Base-by-base conservation (phyloP, 2,888 invertebrate genomes). In the Taphrorychus bicolor region DNA sequence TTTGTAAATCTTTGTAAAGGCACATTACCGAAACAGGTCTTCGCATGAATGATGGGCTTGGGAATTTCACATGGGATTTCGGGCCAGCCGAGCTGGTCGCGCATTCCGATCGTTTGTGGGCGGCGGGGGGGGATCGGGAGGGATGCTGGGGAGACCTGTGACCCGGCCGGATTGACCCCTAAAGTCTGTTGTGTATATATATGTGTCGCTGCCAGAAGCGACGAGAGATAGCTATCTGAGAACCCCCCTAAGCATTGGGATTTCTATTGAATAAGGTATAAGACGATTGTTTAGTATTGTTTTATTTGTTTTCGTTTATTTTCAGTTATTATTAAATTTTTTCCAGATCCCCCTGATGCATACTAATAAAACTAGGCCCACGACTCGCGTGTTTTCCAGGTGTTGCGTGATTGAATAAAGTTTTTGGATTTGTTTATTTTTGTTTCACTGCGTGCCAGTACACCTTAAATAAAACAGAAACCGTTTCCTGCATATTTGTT, bases 1-100 rank as follows among this genome's bases (percentile, higher is more conserved):
- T 62, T 62, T 62, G 62, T 62, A 56, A 32, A 62, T 62, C 49
- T 42, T n/a, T 45, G 45, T 45, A 16, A 45, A 45, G 45, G 59
- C 57, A 51, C 53, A 65, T 65, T 65, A 65, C 32, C 49, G 18
- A 66, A 66, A 66, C 66, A 60, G 66, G 59, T 66, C 66, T 54
- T 21, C 23, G 18, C 9, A 66, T 69, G 69, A 69, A 69, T 69
- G 64, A 69, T 69, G 64, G 49, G 59, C 64, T 64, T 69, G 69
- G 69, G 69, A 69, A 64, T 51, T 64, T 60, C 60, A 63, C 59
- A 69, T 69, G 69, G 60, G 64, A 59, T 69, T 64, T 63, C 59
- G 68, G 56, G 54, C 53, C 45, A 51, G 64, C 24, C 23, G 42
- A 56, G 48, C 23, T 54, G 59, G 59, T 51, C 60, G 56, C 58